These are phyloP conservation scores for Polydesmus complanatus DNA, from an alignment of 2,888 invertebrate genomes.

Conservation along the genomic window DNA sequence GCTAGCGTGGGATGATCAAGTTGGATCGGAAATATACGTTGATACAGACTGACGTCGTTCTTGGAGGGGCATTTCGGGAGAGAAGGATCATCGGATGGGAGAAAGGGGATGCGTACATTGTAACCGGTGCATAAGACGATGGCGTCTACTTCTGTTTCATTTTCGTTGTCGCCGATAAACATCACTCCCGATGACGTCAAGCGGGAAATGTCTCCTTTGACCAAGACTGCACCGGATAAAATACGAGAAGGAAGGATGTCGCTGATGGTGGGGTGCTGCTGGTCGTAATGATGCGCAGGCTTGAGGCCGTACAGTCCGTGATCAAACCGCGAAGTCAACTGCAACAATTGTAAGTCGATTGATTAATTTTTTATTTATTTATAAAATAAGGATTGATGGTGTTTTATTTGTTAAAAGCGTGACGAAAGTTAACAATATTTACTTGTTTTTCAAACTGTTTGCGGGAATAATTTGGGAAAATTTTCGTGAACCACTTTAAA, in stretches of 20 bases:
- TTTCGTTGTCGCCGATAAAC: constrained; percentile 25
- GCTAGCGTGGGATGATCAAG: constrained; percentile 15
- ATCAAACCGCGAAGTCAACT: constrained; percentile 28
- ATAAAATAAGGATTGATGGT: too few species aligned
- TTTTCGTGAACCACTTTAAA: neutral
- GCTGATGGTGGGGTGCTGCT: constrained; percentile 30
- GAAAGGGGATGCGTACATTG: constrained; percentile 9
- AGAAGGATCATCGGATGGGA: neutral
- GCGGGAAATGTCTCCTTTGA: constrained; percentile 27
- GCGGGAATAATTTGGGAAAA: constrained; percentile 8
- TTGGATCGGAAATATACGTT: constrained; percentile 13
- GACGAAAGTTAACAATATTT: constrained; percentile 8
- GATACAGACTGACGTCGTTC: constrained; percentile 11
- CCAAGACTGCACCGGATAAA: constrained; percentile 29
- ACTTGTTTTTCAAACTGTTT: too few species aligned
- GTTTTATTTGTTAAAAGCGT: neutral
- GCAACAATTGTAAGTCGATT: neutral
- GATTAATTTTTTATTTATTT: too few species aligned
- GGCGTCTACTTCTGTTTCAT: constrained; percentile 18
- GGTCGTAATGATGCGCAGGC: constrained; percentile 29
- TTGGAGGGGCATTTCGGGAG: neutral
- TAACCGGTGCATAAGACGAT: constrained; percentile 17
- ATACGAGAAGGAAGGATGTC: constrained; percentile 37
- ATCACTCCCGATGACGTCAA: constrained; percentile 26
- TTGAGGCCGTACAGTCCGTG: constrained; percentile 32